A percentile compares a stretch with the other conserved stretches of the same genome.
Conservation (phyloP, 2,113 vertebrate species). For the Austrofundulus limnaeus region DNA sequence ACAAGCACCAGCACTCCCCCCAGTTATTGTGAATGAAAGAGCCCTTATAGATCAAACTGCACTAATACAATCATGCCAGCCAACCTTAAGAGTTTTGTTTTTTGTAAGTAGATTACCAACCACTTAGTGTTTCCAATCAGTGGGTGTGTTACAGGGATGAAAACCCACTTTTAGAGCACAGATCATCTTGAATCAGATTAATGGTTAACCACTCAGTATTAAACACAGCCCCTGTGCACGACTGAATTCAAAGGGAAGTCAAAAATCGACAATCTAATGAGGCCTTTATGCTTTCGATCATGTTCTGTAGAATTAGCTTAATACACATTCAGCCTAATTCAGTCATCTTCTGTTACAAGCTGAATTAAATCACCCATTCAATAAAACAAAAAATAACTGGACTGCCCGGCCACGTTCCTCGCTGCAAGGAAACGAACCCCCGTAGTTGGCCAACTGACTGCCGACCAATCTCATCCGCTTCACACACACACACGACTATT, state of each 20-base stretch:
- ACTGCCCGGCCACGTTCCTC: conserved; percentile 80
- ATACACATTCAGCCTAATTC: conserved; percentile 21
- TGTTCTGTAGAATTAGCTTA: conserved; percentile 25
- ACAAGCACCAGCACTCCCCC: conserved; percentile 61
- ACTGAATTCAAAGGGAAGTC: conserved; percentile 75
- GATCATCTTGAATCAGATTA: conserved; percentile 9
- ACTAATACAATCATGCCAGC: conserved; percentile 74
- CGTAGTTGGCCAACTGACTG: conserved; percentile 57
- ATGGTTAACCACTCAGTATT: conserved; percentile 33
- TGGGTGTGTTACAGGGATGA: conserved; percentile 18
- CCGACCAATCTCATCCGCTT: conserved; percentile 69
- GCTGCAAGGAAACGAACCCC: conserved; percentile 79
- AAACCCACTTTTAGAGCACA: conserved; percentile 42
- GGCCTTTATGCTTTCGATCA: conserved; percentile 66
- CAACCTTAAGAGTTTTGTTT: conserved; percentile 40
- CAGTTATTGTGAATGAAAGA: conserved; percentile 47
- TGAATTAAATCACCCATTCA: conserved; percentile 79
- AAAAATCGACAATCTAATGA: conserved; percentile 76
- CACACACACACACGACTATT: conserved; percentile 67
- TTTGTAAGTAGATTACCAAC: conserved; percentile 29
- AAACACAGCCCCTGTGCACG: conserved; percentile 24
- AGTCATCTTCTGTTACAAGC: conserved; percentile 63
- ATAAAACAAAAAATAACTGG: conserved; percentile 83
- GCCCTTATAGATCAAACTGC: conserved; percentile 70
- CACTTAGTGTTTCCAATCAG: conserved; percentile 28